Base-by-base conservation (phyloP, 1,140 invertebrate genomes). In the Drosophila ananassae region DNA sequence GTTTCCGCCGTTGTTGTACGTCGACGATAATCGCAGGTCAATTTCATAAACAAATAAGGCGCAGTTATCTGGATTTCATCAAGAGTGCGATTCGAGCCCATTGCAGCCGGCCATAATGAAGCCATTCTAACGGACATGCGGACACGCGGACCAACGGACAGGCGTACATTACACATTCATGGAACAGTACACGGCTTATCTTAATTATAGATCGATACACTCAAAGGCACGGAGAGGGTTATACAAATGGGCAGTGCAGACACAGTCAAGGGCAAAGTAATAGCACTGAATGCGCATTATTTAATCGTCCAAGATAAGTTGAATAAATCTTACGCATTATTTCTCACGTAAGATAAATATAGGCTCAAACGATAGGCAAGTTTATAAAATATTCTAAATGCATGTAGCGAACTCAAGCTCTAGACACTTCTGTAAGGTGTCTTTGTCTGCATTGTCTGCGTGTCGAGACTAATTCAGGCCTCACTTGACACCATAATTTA, bases 31-130 rank as follows among this genome's bases (percentile, higher is more conserved):
- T 85, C 82, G 69, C 61, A 63, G 82, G 60, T 87, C 82, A 85
- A 85, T 85, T 85, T 85, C 83, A 87, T 85, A 87, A 85, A 82
- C 82, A 85, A 85, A 85, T 85, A 85, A 77, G 74, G 58, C 79
- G 75, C 47, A 58, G 66, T 60, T 87, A 85, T 87, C 82, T 87
- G 61, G 52, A 69, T 39, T 22, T 24, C 66, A 74, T 66, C 62
- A 64, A 44, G 75, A 68, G 60, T 77, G 67, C 66, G 61, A 58
- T 51, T 73, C 25, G 28, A 71, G 50, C 58, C 47, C 62, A 56
- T 47, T 57, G 44, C 62, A 34, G 61, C 60, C 28, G 63, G 50
- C 37, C 50, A 59, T 81, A 85, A 87, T 85, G 73, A 78, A 85
- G 77, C 64, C 82, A 51, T 75, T 73, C 54, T 44, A 44, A 44